These are phyloP conservation scores for Elanus axillaris DNA, from an alignment of 2,113 vertebrate genomes.

Conservation along the genomic window DNA sequence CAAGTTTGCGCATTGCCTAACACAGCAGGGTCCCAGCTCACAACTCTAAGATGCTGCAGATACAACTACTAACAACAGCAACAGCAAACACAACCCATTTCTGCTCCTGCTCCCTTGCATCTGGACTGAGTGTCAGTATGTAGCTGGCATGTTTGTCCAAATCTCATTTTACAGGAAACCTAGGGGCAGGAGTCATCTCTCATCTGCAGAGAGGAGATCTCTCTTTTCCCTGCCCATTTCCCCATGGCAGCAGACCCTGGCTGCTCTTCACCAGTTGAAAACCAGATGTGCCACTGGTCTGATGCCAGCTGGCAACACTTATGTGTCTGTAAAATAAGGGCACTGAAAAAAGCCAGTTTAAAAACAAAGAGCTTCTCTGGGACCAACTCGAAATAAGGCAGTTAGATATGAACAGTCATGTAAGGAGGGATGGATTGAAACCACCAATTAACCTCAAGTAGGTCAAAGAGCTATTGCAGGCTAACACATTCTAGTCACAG, in stretches of 20 bases:
- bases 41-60: background rate
- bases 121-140: background rate
- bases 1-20: background rate
- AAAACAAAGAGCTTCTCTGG: background rate
- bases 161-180: background rate
- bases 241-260: background rate
- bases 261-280: background rate
- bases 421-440: background rate
- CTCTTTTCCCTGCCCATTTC: background rate
- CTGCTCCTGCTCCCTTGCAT: background rate
- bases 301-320: background rate
- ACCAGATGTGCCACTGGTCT: background rate
- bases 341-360: background rate
- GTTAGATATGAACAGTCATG: background rate
- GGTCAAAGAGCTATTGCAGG: conserved; percentile 10
- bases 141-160: background rate
- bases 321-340: background rate
- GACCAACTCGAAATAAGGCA: background rate
- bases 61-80: background rate
- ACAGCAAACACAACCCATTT: background rate
- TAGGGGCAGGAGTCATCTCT: background rate
- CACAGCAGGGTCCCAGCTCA: background rate
- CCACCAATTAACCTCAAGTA: conserved; percentile 33
- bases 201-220: background rate
- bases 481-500: background rate